Percentiles rank a stretch among this genome's conserved stretches.
phyloP scores from a whole-genome alignment of 30 jellyfish, hydroid and myxozoan genomes.

The Aurelia sp. region DNA sequence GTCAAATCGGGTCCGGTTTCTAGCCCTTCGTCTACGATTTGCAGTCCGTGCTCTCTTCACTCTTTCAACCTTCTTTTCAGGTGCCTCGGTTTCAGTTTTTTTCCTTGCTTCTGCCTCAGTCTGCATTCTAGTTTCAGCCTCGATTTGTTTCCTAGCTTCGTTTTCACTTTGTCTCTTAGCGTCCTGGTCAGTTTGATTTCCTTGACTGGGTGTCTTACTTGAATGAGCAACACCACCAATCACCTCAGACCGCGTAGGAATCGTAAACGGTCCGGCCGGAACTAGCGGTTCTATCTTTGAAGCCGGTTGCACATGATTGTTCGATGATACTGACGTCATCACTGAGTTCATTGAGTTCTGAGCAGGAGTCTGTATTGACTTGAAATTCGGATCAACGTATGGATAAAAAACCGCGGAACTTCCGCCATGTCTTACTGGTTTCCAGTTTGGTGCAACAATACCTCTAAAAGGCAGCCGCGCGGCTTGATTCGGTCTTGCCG shows the following conservation, averaged over 20 bases:
- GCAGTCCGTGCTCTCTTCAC: conserved; percentile 17
- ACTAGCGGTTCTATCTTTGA: conserved; percentile 34
- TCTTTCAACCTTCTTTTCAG: conserved; percentile 34
- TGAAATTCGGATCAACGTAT: conserved; percentile 58
- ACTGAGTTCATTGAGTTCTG: conserved; percentile 51
- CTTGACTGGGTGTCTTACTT: conserved; percentile 41
- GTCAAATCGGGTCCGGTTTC: conserved; percentile 58
- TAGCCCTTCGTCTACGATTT: conserved; percentile 42
- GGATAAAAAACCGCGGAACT: conserved; percentile 89
- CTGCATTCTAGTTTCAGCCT: background rate
- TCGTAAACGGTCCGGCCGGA: conserved; percentile 57
- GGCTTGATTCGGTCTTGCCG: conserved; percentile 9
- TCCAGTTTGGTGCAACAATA: conserved; percentile 96
- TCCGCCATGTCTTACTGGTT: conserved; percentile 92
- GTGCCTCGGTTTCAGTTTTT: conserved; percentile 4
- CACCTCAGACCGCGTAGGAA: conserved; percentile 58
- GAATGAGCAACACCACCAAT: conserved; percentile 56
- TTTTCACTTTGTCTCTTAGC: conserved; percentile 14
- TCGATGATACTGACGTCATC: conserved; percentile 12
- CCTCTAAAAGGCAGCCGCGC: conserved; percentile 30
- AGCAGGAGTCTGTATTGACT: conserved; percentile 39
- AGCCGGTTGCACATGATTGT: conserved; percentile 3
- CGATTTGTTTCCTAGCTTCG: conserved; percentile 12
- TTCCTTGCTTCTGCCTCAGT: background rate
- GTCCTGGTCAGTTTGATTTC: conserved; percentile 52